Evolutionary conservation across 1,140 invertebrate species (phyloP).

Genomic region (Tetragonula clypearis): DNA sequence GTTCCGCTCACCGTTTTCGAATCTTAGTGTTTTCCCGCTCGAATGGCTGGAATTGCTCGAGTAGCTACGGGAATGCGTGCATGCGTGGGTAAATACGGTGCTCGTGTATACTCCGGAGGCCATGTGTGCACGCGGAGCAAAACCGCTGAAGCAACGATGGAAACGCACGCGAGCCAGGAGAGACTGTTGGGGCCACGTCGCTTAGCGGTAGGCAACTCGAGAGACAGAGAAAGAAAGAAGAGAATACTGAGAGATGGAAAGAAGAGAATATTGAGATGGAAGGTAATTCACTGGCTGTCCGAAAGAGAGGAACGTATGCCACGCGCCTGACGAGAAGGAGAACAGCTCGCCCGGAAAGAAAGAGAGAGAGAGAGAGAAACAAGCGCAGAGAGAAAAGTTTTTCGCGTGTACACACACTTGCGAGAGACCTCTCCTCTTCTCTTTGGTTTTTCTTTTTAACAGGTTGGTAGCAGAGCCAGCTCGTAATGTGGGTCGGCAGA

Average conservation of each 20-base stretch:
- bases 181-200: background rate
- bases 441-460: too few species aligned
- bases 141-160: slow-evolving; percentile 9
- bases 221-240: background rate
- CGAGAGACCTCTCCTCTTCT: too few species aligned
- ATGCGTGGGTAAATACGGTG: slow-evolving; percentile 29
- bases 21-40: slow-evolving; percentile 43
- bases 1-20: slow-evolving; percentile 28
- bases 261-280: slow-evolving; percentile 54
- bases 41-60: slow-evolving; percentile 19
- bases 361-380: slow-evolving; percentile 33
- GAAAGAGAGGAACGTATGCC: slow-evolving; percentile 43
- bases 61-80: slow-evolving; percentile 10
- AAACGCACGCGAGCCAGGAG: slow-evolving; percentile 13
- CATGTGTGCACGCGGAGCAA: background rate
- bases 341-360: slow-evolving; percentile 10
- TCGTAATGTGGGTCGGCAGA: too few species aligned
- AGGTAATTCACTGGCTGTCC: slow-evolving; percentile 49
- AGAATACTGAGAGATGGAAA: slow-evolving; percentile 48
- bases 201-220: background rate
- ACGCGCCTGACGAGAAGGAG: slow-evolving; percentile 59
- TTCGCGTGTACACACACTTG: too few species aligned
- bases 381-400: too few species aligned
- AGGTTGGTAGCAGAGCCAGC: too few species aligned
- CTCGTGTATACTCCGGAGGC: slow-evolving; percentile 19